Conservation (phyloP, 2,797 vertebrate genomes). For the Nannoperca australis region DNA sequence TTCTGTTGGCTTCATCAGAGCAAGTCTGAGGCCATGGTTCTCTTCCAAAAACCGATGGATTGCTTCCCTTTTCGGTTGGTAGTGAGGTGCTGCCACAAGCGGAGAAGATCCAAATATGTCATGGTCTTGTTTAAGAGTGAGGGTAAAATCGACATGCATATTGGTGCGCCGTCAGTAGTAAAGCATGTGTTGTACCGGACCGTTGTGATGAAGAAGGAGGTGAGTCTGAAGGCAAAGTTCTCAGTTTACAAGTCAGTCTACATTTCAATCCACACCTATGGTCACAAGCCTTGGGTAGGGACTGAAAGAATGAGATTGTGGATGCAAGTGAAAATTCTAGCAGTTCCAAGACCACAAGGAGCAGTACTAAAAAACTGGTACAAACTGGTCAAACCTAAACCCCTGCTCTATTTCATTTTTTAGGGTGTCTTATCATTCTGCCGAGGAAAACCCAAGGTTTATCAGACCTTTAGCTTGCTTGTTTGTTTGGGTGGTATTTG, state of each 20-base stretch:
- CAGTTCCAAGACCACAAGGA: neutral
- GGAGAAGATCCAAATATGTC: neutral
- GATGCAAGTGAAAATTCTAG: neutral
- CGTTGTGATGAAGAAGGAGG: too few relatives aligned
- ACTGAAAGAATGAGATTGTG: neutral
- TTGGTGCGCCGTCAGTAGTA: neutral
- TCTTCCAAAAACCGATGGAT: neutral
- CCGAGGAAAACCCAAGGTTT: neutral
- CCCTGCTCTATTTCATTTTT: neutral
- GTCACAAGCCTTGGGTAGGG: neutral
- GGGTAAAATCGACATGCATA: neutral
- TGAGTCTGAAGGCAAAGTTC: too few relatives aligned
- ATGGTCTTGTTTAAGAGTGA: neutral
- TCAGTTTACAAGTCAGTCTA: too few relatives aligned
- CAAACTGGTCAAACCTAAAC: neutral
- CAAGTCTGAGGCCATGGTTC: neutral
- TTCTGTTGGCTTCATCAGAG: neutral
- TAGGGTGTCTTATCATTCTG: neutral
- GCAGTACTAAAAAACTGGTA: neutral
- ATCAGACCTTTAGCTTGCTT: conserved; percentile 11
- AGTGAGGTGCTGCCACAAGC: neutral
- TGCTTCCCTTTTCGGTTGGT: neutral
- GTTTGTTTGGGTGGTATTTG: conserved; percentile 19
- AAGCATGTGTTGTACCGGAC: too few relatives aligned
- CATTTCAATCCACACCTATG: neutral